Percentiles rank a stretch among this genome's conserved stretches.
Evolutionary conservation across 2,113 vertebrate genomes (phyloP).

Genomic region (Syngnathus floridae): DNA sequence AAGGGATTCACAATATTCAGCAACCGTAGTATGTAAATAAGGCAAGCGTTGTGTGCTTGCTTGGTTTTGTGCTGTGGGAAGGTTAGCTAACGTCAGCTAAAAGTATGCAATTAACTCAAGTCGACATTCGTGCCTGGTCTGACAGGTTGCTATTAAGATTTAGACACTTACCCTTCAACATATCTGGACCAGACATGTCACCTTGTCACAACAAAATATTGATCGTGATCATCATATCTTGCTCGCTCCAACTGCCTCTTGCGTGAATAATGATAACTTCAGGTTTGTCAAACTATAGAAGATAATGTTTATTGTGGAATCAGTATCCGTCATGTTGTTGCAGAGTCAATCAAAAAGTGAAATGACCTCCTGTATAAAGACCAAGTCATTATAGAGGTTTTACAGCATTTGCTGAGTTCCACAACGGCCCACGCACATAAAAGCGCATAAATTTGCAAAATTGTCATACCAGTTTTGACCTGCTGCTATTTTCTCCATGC

Average conservation of each 20-base stretch:
- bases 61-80: neutral
- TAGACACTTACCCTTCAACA: neutral
- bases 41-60: neutral
- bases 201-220: neutral
- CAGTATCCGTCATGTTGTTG: conserved; percentile 22
- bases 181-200: neutral
- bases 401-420: conserved; percentile 45
- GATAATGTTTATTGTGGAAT: neutral
- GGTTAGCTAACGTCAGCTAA: neutral
- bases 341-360: conserved; percentile 29
- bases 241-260: neutral
- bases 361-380: conserved; percentile 34
- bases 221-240: neutral
- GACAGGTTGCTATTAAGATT: neutral
- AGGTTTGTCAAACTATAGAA: neutral
- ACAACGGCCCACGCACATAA: conserved; percentile 34
- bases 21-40: neutral
- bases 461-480: conserved; percentile 36
- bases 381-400: conserved; percentile 43
- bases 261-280: neutral
- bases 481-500: conserved; percentile 19
- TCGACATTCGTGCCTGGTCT: neutral
- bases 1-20: neutral
- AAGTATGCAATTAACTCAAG: neutral
- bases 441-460: conserved; percentile 22